Base-by-base conservation (phyloP, 2,888 invertebrate species). In the Gibbula magus region DNA sequence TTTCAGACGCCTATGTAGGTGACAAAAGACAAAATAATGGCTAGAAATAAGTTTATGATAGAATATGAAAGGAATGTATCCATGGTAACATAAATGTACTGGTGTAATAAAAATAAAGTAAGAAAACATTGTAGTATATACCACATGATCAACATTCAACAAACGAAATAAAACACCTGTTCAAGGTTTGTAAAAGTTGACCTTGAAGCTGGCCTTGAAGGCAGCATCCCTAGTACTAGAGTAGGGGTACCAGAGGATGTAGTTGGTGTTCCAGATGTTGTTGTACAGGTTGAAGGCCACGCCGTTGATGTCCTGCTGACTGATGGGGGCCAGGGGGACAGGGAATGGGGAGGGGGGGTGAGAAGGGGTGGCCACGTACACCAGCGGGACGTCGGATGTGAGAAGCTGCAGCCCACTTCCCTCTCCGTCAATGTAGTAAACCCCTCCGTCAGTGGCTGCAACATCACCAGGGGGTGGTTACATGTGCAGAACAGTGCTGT, bases 251-350 rank as follows among this genome's bases (percentile, higher is more conserved):
- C 90, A 91, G 54, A 88, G 84, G 39, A 91, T 90, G 78, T 90
- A 92, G 79, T 92, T 92, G 18, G 91, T 91, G 79, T 89, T 88
- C 92, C 92, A 92, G 45, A 91, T 87, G 76, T 91, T 92, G 83
- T 92, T 92, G 81, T 89, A 91, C 35, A 91, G 75, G 83, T 90
- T 90, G 81, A 88, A 91, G 10, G 89, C 87, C 78, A 89, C 82
- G 0, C 90, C 89, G 22, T 82, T 86, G 29, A 91, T 86, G 32
- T 86, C 82, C n/a, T 81, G 80, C 32, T 84, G 82, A 10, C 81
- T 75, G n/a, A 90, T 85, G 0, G 90, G 89, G 25, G 76, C 78
- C 22, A 91, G 84, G 0, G 91, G 91, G 18, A 88, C 88, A 8
- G 91, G 90, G 80, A 90, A 91, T 16, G 88, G 88, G 20, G 88